phyloP scores from a whole-genome alignment of 2,113 vertebrate species.

The Hyperoodon ampullatus region DNA sequence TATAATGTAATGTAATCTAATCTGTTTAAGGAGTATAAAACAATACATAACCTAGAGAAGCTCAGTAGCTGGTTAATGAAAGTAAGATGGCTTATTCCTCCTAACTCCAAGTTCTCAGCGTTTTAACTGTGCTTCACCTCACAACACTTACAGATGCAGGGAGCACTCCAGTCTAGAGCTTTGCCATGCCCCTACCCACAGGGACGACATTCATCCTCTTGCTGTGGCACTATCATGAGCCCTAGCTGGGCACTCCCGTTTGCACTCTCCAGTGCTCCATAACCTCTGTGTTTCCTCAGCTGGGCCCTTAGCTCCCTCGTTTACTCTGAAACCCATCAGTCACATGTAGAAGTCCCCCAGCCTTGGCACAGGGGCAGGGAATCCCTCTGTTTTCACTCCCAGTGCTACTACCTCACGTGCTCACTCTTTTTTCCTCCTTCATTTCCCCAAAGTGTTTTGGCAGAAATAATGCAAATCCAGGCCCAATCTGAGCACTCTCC shows the following conservation, averaged over 20 bases:
- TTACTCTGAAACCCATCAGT: neutral
- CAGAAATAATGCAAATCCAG: neutral
- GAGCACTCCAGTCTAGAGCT: neutral
- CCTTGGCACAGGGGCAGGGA: neutral
- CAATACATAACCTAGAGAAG: neutral
- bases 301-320: fast-evolving
- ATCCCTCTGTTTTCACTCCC: neutral
- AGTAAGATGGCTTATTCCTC: neutral
- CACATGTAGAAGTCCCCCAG: neutral
- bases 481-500: neutral
- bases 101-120: neutral
- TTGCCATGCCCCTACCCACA: fast-evolving
- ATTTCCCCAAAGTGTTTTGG: neutral
- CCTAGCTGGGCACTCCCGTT: neutral
- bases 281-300: neutral
- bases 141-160: neutral
- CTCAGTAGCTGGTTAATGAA: neutral
- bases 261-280: neutral
- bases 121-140: neutral
- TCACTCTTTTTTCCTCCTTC: neutral
- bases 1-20: neutral
- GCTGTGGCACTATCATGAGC: fast-evolving
- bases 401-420: neutral
- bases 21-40: neutral
- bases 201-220: neutral